Conservation (phyloP, 2,113 vertebrate species). For the Cochlearius cochlearius region DNA sequence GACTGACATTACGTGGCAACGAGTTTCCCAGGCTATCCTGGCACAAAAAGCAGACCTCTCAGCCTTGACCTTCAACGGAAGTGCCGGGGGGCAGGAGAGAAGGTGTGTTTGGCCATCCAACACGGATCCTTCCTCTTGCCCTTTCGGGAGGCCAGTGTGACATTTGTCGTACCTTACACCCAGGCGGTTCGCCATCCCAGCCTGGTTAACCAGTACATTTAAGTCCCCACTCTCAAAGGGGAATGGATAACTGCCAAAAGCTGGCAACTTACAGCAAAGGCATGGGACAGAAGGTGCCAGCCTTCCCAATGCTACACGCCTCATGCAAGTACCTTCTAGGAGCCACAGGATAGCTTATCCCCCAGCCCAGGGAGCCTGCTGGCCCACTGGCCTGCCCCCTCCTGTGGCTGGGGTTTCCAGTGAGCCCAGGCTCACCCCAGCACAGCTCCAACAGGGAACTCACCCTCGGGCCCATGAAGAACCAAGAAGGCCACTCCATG, state of each 20-base stretch:
- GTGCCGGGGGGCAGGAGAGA: background rate
- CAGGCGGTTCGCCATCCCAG: background rate
- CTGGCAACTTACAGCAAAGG: background rate
- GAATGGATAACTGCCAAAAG: background rate
- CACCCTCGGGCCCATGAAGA: background rate
- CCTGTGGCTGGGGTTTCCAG: background rate
- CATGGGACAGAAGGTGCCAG: background rate
- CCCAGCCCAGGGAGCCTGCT: background rate
- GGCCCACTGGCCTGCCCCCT: background rate
- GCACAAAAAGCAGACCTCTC: background rate
- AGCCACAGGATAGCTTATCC: background rate
- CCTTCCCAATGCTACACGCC: background rate
- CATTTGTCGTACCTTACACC: background rate
- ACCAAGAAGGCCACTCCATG: background rate
- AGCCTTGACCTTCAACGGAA: background rate
- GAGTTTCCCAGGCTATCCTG: background rate
- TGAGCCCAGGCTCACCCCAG: background rate
- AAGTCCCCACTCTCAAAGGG: background rate
- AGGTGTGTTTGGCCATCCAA: background rate
- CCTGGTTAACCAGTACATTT: background rate
- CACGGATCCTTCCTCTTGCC: rapidly evolving
- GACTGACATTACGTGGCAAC: background rate
- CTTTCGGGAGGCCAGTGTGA: background rate
- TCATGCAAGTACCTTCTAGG: background rate
- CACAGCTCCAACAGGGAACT: background rate